Base-by-base conservation (phyloP, 2,888 invertebrate genomes). In the Sicus ferrugineus region DNA sequence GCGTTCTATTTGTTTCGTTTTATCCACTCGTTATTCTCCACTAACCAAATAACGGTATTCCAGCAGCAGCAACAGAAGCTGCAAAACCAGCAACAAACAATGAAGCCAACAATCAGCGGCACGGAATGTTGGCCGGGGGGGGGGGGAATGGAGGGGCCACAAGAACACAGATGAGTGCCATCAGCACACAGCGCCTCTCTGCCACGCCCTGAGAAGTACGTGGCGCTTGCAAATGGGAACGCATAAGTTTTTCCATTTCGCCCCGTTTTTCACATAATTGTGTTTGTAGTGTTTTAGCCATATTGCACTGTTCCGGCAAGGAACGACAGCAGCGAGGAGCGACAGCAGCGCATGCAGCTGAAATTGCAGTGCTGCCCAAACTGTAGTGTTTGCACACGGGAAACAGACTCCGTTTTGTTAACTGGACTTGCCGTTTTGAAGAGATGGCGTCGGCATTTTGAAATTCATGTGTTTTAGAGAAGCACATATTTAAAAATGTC, bases 201-300 rank as follows among this genome's bases (percentile, higher is more conserved):
- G n/a, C 7, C n/a, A 21, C 21, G 21, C 48, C 48, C n/a, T n/a
- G n/a, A n/a, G n/a, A n/a, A 48, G 26, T 38, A 54, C 65, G 52
- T 65, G 65, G 26, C 65, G n/a, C 59, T 21, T 56, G 58, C n/a
- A n/a, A n/a, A n/a, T n/a, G n/a, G n/a, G n/a, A n/a, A n/a, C n/a
- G n/a, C n/a, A n/a, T n/a, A n/a, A n/a, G n/a, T n/a, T 59, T 67
- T 26, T 59, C n/a, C 21, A 48, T 48, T 48, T 67, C 59, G 67
- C 48, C 31, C 67, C 59, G 59, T 59, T 67, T 67, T 59, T 31
- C 34, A 59, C 59, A 67, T 48, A 67, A 67, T 67, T 67, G 59
- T 67, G 59, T 59, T 67, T 67, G 59, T 48, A 19, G 14, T 59
- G 59, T 67, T 48, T 48, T 67, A 28, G 58, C 46, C 56, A 56